These are phyloP conservation scores for Watsonalla binaria DNA, from an alignment of 2,888 invertebrate species.

Conservation along the genomic window DNA sequence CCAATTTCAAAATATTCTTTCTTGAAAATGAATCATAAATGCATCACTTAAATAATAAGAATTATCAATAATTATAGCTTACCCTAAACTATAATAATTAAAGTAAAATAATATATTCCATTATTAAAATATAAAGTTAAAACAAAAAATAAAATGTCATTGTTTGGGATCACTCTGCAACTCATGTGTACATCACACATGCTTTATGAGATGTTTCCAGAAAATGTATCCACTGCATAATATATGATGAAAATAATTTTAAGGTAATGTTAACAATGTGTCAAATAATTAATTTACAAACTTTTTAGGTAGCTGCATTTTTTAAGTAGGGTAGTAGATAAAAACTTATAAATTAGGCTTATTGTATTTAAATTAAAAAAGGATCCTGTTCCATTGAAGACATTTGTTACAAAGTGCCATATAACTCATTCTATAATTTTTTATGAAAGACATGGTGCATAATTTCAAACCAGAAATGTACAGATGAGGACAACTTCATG, in stretches of 20 bases:
- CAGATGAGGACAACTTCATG: not conserved
- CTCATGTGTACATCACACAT: not conserved
- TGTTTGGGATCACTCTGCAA: not conserved
- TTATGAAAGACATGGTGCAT: not conserved
- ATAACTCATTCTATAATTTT: not conserved
- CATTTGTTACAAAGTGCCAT: not conserved
- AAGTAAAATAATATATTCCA: slow-evolving; percentile 8
- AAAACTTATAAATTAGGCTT: not conserved
- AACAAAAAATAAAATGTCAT: not conserved
- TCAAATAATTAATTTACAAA: not conserved
- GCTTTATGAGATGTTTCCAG: no score
- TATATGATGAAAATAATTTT: no score
- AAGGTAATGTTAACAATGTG: no score
- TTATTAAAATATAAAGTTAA: slow-evolving; percentile 3
- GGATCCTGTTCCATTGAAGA: not conserved
- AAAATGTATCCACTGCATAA: no score
- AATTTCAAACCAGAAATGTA: not conserved
- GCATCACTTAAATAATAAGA: slow-evolving; percentile 34
- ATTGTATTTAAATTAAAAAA: not conserved
- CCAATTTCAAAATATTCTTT: slow-evolving; percentile 46
- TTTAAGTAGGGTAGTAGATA: not conserved
- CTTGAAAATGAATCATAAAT: slow-evolving; percentile 49
- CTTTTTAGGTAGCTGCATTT: not conserved
- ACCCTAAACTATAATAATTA: slow-evolving; percentile 17
- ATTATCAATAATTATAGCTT: slow-evolving; percentile 30